These are phyloP conservation scores for Cichlasoma orientale DNA, from an alignment of 2,797 vertebrate genomes.

Conservation along the genomic window DNA sequence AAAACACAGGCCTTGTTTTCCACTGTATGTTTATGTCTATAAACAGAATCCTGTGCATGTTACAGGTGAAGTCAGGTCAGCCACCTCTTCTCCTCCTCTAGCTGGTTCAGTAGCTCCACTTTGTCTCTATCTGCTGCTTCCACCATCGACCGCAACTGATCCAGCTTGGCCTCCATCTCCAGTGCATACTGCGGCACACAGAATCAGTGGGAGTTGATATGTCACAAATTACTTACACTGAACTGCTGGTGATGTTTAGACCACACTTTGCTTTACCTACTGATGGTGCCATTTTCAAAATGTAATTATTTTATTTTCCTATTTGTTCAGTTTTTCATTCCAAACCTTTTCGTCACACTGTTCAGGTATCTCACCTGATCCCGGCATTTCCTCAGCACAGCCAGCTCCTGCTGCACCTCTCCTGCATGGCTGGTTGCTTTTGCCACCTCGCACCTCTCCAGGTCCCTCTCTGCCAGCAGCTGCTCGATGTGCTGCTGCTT, in stretches of 20 bases:
- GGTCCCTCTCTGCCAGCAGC: constrained; percentile 92
- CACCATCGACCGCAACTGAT: constrained; percentile 93
- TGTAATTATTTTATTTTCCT: not conserved
- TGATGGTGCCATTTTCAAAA: not conserved
- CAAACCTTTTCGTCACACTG: not conserved
- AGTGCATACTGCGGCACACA: constrained; percentile 81
- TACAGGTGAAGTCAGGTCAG: not conserved
- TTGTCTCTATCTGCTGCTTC: constrained; percentile 96
- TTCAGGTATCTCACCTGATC: constrained; percentile 84
- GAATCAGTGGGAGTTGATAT: not conserved
- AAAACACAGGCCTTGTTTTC: too few relatives aligned
- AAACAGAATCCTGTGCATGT: too few relatives aligned
- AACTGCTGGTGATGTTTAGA: not conserved
- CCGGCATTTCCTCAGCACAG: constrained; percentile 87
- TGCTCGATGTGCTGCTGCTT: constrained; percentile 99
- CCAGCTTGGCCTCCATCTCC: constrained; percentile 95
- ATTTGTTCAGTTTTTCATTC: not conserved
- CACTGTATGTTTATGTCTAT: too few relatives aligned
- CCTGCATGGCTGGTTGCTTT: constrained; percentile 96
- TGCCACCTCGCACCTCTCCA: constrained; percentile 94
- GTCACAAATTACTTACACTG: not conserved
- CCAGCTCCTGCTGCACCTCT: constrained; percentile 92
- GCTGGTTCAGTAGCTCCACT: constrained; percentile 95
- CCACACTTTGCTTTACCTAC: not conserved
- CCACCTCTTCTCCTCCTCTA: constrained; percentile 98